Evolutionary conservation across 2,888 invertebrate species (phyloP), one percentile per base, ranked within the genome.

Genomic region (Latheticus oryzae): DNA sequence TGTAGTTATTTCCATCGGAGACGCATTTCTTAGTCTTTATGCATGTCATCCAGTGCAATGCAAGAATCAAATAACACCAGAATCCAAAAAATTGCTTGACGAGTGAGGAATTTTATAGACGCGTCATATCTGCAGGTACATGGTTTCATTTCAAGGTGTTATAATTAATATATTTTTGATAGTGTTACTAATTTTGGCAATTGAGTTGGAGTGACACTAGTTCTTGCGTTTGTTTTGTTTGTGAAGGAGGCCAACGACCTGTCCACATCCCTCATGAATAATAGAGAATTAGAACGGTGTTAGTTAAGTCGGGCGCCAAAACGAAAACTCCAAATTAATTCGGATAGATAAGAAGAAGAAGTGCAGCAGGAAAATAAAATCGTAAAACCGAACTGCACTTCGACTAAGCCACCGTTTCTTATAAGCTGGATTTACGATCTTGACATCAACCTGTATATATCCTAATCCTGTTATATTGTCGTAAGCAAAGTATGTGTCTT

Each of bases 391-490:
- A 7, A 37, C 8, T 52, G 52, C 32, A 42, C 40, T 40, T 37
- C 48, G 24, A 47, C 47, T 47, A 47, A 47, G 48, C 48, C 48
- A 24, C 35, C 35, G 37, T 50, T 50, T 35, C 48, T 35, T 50
- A 50, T 37, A 45, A 54, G 43, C 53, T 12, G 45, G 45, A 54
- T 54, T 54, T 54, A 54, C 43, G 53, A 37, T 33, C 45, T 28
- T 45, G 45, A 54, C 37, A 43, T 24, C 43, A 38, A 51, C 51
- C 51, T 51, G 51, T 40, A 32, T n/a, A n/a, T n/a, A n/a, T n/a
- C n/a, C 45, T 54, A 54, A 54, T 54, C 45, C 52, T 52, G 42
- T 42, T 52, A 52, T 52, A 52, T 52, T 54, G 45, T 51, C 28
- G 38, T 28, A 40, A 51, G 30, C 32, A 38, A 38, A 51, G 38